phyloP scores from a whole-genome alignment of 2,888 invertebrate species.

The Apamea crenata region DNA sequence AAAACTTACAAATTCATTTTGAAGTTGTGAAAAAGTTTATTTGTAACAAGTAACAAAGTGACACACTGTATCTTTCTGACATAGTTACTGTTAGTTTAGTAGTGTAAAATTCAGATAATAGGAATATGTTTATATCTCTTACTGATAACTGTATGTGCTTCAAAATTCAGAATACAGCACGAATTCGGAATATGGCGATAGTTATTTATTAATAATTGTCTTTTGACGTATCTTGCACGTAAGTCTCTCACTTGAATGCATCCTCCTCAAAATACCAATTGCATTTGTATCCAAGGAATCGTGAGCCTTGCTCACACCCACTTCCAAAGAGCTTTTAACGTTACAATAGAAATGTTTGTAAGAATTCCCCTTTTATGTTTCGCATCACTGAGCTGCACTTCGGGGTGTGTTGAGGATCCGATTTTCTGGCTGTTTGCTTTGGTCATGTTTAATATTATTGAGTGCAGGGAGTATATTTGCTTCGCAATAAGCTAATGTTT shows the following conservation, averaged over 20 bases:
- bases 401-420: slow-evolving; percentile 34
- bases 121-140: not conserved
- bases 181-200: not conserved
- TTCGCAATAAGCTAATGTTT: slow-evolving; percentile 1
- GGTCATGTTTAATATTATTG: slow-evolving; percentile 42
- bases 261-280: not conserved
- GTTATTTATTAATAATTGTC: not conserved
- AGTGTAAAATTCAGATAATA: not conserved
- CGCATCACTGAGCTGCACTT: slow-evolving; percentile 50
- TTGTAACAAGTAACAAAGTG: not conserved
- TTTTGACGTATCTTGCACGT: not conserved
- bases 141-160: not conserved
- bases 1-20: not conserved
- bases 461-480: slow-evolving; percentile 34
- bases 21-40: not conserved
- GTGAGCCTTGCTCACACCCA: not conserved
- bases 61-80: no score
- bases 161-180: no score
- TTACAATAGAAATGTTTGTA: slow-evolving; percentile 43
- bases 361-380: slow-evolving; percentile 40
- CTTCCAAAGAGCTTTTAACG: slow-evolving; percentile 37
- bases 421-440: slow-evolving; percentile 43
- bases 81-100: no score
- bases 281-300: slow-evolving; percentile 1
- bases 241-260: slow-evolving; percentile 7